Conservation (phyloP, 2,113 vertebrate species). For the Muntiacus muntjak region DNA sequence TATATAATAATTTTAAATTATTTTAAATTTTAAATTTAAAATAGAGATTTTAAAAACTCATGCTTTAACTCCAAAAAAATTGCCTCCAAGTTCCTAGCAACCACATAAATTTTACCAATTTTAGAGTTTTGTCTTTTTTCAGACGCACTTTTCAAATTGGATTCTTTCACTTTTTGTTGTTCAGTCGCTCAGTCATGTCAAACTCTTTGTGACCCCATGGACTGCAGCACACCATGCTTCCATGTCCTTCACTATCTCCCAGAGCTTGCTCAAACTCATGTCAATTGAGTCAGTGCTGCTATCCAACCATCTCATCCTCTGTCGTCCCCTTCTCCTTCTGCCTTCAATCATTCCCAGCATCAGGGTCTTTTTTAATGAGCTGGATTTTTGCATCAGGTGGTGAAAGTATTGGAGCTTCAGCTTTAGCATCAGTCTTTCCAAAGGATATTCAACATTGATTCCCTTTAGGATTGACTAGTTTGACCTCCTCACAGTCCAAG, state of each 20-base stretch:
- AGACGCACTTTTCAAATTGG: not conserved
- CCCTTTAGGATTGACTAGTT: not conserved
- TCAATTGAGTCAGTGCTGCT: not conserved
- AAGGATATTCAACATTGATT: not conserved
- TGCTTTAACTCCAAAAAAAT: not conserved
- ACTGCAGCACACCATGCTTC: not conserved
- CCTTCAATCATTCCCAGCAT: not conserved
- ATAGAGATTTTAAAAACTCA: not conserved
- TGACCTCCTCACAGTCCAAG: not conserved
- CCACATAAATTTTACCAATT: not conserved
- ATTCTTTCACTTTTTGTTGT: not conserved
- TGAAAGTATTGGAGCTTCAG: not conserved
- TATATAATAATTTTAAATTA: not conserved
- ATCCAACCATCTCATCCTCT: not conserved
- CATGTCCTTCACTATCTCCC: not conserved
- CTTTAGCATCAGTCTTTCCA: not conserved
- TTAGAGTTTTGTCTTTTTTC: not conserved
- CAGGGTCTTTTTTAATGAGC: not conserved
- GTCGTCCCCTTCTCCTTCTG: not conserved
- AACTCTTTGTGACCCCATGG: not conserved
- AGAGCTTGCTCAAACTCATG: not conserved
- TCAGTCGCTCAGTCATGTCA: not conserved
- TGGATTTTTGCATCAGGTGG: not conserved
- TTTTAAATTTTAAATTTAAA: too few species aligned
- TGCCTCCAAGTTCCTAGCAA: not conserved